Percentiles rank a stretch among this genome's conserved stretches.
Evolutionary conservation across 2,113 vertebrate genomes (phyloP).

Genomic region (Datnioides undecimradiatus): DNA sequence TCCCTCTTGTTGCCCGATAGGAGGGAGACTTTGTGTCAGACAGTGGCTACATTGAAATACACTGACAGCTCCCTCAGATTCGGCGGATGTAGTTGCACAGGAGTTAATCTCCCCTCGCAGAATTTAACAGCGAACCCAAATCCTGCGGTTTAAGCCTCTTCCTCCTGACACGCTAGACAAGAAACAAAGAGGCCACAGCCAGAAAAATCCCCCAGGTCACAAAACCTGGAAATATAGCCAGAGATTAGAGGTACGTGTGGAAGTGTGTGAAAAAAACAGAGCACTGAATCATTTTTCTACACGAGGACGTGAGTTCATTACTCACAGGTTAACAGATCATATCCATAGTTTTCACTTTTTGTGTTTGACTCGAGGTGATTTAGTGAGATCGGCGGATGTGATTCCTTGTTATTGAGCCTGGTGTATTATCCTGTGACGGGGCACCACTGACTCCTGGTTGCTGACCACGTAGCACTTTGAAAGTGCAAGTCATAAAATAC

Average conservation of each 20-base stretch:
- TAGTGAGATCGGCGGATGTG: background rate
- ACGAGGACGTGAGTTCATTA: conserved; percentile 16
- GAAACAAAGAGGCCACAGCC: conserved; percentile 50
- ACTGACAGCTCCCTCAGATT: conserved; percentile 55
- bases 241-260: conserved; percentile 47
- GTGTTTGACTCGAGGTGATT: conserved; percentile 8
- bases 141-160: conserved; percentile 49
- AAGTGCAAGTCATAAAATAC: conserved; percentile 75
- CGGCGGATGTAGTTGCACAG: conserved; percentile 49
- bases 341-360: background rate
- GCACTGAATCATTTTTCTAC: conserved; percentile 10
- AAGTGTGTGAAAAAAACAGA: conserved; percentile 41
- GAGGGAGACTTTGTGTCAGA: conserved; percentile 59
- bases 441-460: conserved; percentile 36
- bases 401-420: background rate
- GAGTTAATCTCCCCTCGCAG: conserved; percentile 51
- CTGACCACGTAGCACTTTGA: conserved; percentile 34
- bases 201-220: conserved; percentile 53
- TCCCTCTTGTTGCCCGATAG: conserved; percentile 38
- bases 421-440: conserved; percentile 29
- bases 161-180: conserved; percentile 24
- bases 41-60: conserved; percentile 66
- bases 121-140: conserved; percentile 62
- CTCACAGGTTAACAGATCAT: background rate
- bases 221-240: conserved; percentile 52